Evolutionary conservation across 2,888 invertebrate genomes (phyloP), one percentile per base, ranked within the genome.

Genomic region (Euproctis similis): DNA sequence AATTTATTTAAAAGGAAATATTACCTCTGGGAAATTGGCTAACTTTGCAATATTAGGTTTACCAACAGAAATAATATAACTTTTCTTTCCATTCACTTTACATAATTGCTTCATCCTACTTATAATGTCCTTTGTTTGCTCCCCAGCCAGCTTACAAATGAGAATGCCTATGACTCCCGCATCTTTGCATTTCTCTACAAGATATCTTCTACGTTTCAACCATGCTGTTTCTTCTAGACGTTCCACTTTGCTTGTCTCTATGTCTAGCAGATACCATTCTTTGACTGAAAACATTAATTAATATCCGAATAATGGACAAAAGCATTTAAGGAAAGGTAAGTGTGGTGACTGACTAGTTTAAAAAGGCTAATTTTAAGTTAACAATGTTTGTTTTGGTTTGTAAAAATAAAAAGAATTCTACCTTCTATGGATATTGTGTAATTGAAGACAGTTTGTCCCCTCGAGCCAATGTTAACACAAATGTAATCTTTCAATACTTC

Each of bases 1-100:
- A n/a, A n/a, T n/a, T n/a, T n/a, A n/a, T n/a, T n/a, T n/a, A n/a
- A n/a, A n/a, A n/a, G n/a, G n/a, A 10, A 16, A 10, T 39, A 57
- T 60, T 70, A 91, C 91, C 85, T 95, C 95, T 30, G 93, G 90
- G 69, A 98, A 97, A 77, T 99, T 99, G 0, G 97, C 96, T 36
- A 99, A 78, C 72, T 99, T 99, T 0, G 95, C 92, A 7, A 94
- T 92, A 81, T 96, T 98, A 2, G 97, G 92, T 67, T 97, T 96
- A 3, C 98, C 98, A 29, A 98, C 94, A 12, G 94, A 94, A 30
- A 98, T 90, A 24, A 95, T 91, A 60, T 98, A 97, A 41, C 91
- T 91, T 64, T 95, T 96, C 61, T 96, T 97, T 0, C 92, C 91
- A 31, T 92, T 90, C 1, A 86, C 70, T 52, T 88, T 89, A 19